These are phyloP conservation scores for Grammomys surdaster DNA, from an alignment of 2,113 vertebrate genomes.

Conservation along the genomic window DNA sequence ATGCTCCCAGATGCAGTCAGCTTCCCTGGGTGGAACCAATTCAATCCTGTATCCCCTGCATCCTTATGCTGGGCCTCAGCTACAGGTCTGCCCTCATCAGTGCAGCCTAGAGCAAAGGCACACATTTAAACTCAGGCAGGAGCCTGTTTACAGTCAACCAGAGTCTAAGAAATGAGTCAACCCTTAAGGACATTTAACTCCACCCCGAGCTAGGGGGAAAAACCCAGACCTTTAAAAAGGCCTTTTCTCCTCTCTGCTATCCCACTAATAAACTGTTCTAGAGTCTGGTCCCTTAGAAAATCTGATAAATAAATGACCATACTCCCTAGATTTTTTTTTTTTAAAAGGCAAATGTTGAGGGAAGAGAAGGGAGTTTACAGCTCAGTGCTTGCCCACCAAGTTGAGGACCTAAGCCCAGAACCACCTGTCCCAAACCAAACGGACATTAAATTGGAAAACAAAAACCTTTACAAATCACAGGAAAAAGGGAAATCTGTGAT, in stretches of 20 bases:
- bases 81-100: slow-evolving; percentile 58
- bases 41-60: slow-evolving; percentile 70
- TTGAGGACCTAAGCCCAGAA: background rate
- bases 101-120: slow-evolving; percentile 40
- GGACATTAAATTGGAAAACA: background rate
- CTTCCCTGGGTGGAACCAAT: background rate
- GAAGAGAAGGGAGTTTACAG: background rate
- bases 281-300: background rate
- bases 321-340: background rate
- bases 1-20: slow-evolving; percentile 61
- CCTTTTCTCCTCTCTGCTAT: slow-evolving; percentile 27
- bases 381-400: background rate
- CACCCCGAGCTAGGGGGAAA: background rate
- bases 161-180: slow-evolving; percentile 42
- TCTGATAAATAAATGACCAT: slow-evolving; percentile 1
- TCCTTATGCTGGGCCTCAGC: background rate
- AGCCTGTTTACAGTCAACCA: slow-evolving; percentile 84
- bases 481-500: background rate
- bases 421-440: background rate
- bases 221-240: background rate
- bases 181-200: slow-evolving; percentile 65
- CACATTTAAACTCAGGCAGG: slow-evolving; percentile 47
- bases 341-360: background rate
- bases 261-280: background rate
- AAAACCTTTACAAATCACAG: background rate